phyloP scores from a whole-genome alignment of 64 coral and sea anemone genomes.

The Dendronephthya gigantea region DNA sequence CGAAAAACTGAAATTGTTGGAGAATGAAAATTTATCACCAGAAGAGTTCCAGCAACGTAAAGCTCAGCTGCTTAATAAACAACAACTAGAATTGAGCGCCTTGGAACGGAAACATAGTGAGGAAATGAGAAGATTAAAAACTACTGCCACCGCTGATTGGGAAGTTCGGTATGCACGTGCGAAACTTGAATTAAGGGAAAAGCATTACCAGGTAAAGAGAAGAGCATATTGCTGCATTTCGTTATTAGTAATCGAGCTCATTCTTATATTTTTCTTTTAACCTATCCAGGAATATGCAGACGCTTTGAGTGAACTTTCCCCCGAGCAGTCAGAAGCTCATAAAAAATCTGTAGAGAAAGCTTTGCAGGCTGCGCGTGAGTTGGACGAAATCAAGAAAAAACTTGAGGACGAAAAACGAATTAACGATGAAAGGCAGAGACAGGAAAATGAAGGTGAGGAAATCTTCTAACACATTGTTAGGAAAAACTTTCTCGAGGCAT shows the following conservation, averaged over 20 bases:
- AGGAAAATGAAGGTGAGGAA: slow-evolving; percentile 76
- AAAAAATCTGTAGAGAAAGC: slow-evolving; percentile 91
- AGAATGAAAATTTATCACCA: slow-evolving; percentile 42
- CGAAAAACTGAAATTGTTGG: slow-evolving; percentile 56
- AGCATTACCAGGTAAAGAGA: slow-evolving; percentile 82
- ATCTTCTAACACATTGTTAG: neutral
- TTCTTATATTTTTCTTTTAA: neutral
- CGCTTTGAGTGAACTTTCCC: slow-evolving; percentile 68
- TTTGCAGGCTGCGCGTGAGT: slow-evolving; percentile 67
- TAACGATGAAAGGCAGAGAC: slow-evolving; percentile 55
- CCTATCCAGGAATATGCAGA: slow-evolving; percentile 80
- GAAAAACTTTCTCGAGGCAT: neutral
- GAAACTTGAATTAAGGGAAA: slow-evolving; percentile 86
- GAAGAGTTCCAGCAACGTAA: slow-evolving; percentile 73
- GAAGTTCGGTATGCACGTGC: slow-evolving; percentile 89
- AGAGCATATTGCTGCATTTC: neutral
- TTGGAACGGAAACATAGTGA: slow-evolving; percentile 73
- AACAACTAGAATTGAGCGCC: slow-evolving; percentile 67
- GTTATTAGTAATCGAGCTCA: neutral
- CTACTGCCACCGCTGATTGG: slow-evolving; percentile 65
- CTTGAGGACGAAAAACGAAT: slow-evolving; percentile 69
- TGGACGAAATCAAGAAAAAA: slow-evolving; percentile 90
- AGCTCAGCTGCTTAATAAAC: slow-evolving; percentile 79
- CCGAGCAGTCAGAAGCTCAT: slow-evolving; percentile 86
- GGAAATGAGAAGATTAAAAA: slow-evolving; percentile 66